Conservation (phyloP, 2,888 invertebrate genomes). For the Trissoscelio sp. region DNA sequence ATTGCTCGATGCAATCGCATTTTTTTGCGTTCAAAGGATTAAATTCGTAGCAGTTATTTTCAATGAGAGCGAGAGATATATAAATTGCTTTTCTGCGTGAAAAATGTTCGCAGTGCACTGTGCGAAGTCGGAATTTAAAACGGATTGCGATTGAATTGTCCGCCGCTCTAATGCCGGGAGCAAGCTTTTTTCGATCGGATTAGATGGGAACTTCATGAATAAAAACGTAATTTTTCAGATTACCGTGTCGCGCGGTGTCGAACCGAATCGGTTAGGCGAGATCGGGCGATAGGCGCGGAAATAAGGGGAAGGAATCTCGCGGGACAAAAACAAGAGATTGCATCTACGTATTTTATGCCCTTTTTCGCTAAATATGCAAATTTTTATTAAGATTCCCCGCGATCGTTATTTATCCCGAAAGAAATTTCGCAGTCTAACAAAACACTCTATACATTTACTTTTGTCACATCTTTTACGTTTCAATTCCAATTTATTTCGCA, state of each 20-base stretch:
- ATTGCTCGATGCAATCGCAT: constrained; percentile 15
- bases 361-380: constrained; percentile 62
- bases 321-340: constrained; percentile 66
- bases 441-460: constrained; percentile 37
- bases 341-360: constrained; percentile 57
- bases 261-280: constrained; percentile 71
- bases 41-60: constrained; percentile 54
- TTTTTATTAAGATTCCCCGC: constrained; percentile 55
- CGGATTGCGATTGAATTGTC: constrained; percentile 72
- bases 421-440: constrained; percentile 28
- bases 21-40: constrained; percentile 47
- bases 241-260: constrained; percentile 72
- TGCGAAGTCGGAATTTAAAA: constrained; percentile 70
- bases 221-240: constrained; percentile 81
- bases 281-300: constrained; percentile 71
- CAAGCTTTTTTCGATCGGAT: constrained; percentile 74
- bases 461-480: constrained; percentile 21
- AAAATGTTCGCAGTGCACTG: constrained; percentile 65
- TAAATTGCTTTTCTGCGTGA: constrained; percentile 65
- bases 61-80: constrained; percentile 42
- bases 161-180: constrained; percentile 65
- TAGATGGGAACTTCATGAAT: constrained; percentile 80
- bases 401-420: not conserved
- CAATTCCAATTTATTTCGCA: not conserved
- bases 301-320: constrained; percentile 64